A percentile compares a stretch with the other conserved stretches of the same genome.
These are phyloP conservation scores for Rhagoletis pomonella DNA, from an alignment of 1,140 invertebrate species.

Conservation along the genomic window DNA sequence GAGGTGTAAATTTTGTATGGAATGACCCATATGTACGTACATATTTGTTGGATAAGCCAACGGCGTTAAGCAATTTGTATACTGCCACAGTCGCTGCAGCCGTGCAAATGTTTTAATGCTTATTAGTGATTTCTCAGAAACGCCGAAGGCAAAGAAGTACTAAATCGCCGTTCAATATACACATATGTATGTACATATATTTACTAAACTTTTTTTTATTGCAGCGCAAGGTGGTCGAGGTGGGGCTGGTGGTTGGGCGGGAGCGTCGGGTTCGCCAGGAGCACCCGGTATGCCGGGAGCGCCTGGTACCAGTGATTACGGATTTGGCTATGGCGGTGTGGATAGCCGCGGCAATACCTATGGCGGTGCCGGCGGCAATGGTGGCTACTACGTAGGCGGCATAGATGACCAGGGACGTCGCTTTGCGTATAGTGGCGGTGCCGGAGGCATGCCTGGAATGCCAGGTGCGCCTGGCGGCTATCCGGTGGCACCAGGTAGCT, in stretches of 20 bases:
- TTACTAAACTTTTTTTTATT: conserved; percentile 28
- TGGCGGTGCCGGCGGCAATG: conserved; percentile 67
- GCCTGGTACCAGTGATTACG: conserved; percentile 61
- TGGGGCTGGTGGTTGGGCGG: conserved; percentile 55
- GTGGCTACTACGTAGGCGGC: conserved; percentile 66
- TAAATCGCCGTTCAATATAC: too few relatives aligned
- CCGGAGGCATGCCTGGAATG: conserved; percentile 1
- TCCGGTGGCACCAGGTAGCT: neutral
- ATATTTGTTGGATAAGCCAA: neutral
- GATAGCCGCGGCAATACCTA: conserved; percentile 64
- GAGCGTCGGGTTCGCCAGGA: conserved; percentile 55
- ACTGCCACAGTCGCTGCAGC: neutral
- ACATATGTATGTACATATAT: neutral
- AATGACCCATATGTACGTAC: too few relatives aligned
- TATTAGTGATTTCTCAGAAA: too few relatives aligned
- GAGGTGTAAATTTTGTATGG: too few relatives aligned
- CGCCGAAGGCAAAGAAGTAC: too few relatives aligned
- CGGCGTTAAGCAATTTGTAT: neutral
- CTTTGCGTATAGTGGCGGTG: conserved; percentile 63
- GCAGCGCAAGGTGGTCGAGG: conserved; percentile 53
- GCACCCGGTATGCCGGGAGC: conserved; percentile 60
- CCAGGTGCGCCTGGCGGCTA: neutral
- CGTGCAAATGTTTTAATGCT: neutral
- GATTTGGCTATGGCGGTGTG: conserved; percentile 66
- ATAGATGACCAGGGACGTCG: conserved; percentile 66